These are phyloP conservation scores for Anguilla anguilla DNA, from an alignment of 2,797 vertebrate species.

Conservation along the genomic window DNA sequence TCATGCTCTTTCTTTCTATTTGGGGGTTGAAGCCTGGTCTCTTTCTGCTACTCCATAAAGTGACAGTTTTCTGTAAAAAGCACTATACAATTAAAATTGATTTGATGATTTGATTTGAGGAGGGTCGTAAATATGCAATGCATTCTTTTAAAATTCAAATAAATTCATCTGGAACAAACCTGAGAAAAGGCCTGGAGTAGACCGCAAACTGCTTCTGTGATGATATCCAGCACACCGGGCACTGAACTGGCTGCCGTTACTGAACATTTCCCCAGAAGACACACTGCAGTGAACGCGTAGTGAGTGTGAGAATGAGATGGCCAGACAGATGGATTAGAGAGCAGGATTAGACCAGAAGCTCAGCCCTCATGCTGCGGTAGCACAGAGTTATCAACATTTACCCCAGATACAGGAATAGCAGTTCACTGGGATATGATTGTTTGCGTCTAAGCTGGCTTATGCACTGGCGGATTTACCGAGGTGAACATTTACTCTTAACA, in stretches of 20 bases:
- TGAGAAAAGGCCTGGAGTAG: neutral
- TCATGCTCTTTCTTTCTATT: too few species aligned
- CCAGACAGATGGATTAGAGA: neutral
- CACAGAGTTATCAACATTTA: neutral
- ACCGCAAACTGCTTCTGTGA: neutral
- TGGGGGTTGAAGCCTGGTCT: too few species aligned
- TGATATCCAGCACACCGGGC: neutral
- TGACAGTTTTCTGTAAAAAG: too few species aligned
- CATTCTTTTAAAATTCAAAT: neutral
- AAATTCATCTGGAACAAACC: neutral
- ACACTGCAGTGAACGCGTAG: neutral
- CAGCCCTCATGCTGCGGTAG: neutral
- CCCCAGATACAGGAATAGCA: neutral
- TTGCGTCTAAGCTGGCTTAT: neutral
- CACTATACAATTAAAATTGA: too few species aligned
- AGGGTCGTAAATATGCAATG: neutral
- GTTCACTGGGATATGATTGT: constrained; percentile 6
- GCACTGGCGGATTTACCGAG: neutral
- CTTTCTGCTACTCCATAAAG: too few species aligned
- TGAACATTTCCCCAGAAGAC: neutral
- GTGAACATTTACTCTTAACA: neutral
- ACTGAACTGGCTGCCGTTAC: neutral
- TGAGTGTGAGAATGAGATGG: neutral
- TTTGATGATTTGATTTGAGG: too few species aligned
- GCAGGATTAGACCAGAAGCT: neutral